These are phyloP conservation scores for Pangasius mekongensis DNA, from an alignment of 2,797 vertebrate genomes.

Conservation along the genomic window DNA sequence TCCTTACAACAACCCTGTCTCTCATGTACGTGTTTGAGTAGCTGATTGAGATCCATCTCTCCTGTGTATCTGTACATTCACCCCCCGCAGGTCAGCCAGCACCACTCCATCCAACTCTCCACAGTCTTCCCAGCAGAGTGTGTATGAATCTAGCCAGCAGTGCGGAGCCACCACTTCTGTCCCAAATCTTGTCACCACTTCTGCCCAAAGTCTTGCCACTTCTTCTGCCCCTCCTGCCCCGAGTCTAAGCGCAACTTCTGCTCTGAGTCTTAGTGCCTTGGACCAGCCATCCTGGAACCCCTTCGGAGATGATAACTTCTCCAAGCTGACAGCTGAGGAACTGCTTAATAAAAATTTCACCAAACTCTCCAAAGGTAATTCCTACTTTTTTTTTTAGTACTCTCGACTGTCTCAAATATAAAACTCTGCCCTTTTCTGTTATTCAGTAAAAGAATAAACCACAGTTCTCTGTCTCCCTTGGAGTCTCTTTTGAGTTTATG, in stretches of 20 bases:
- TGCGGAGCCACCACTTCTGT: conserved; percentile 42
- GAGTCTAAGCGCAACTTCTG: conserved; percentile 4
- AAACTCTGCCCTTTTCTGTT: not conserved
- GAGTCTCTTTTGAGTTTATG: not conserved
- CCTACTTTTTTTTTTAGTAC: no score
- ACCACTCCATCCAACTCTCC: conserved; percentile 81
- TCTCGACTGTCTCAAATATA: not conserved
- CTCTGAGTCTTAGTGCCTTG: conserved; percentile 25
- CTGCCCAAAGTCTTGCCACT: conserved; percentile 24
- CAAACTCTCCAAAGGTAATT: conserved; percentile 82
- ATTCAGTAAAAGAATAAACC: not conserved
- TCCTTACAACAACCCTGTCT: not conserved
- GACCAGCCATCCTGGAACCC: conserved; percentile 91
- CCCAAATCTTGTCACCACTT: not conserved
- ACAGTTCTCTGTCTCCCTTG: not conserved
- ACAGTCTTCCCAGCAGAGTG: conserved; percentile 82
- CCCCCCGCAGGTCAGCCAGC: conserved; percentile 74
- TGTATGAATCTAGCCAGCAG: conserved; percentile 75
- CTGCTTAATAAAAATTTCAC: conserved; percentile 87
- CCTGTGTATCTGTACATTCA: conserved; percentile 12
- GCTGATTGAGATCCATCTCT: not conserved
- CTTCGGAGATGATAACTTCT: conserved; percentile 94
- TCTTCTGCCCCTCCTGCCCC: conserved; percentile 6
- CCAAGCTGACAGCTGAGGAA: conserved; percentile 87
- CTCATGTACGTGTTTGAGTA: not conserved